Conservation (phyloP, 2,113 vertebrate species). For the Channa argus region DNA sequence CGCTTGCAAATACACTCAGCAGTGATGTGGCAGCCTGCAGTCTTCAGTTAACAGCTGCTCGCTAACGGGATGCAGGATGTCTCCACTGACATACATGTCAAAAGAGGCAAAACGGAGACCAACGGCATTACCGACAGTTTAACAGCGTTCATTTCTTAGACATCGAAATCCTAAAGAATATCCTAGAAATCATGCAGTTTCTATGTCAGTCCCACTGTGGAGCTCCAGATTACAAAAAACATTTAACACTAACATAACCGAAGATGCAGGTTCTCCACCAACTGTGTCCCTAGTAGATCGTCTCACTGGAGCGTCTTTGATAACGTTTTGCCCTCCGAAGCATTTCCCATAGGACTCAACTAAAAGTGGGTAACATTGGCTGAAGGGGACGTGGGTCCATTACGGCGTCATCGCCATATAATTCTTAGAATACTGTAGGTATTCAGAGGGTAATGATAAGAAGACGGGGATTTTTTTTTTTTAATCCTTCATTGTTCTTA, state of each 20-base stretch:
- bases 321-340: constrained; percentile 9
- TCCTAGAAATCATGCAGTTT: no score
- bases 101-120: neutral
- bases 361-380: neutral
- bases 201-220: neutral
- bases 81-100: neutral
- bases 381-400: neutral
- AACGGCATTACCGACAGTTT: constrained; percentile 1
- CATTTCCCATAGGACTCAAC: neutral
- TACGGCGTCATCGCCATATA: neutral
- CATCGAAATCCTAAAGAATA: no score
- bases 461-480: constrained; percentile 3
- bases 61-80: constrained; percentile 23
- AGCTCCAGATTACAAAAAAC: neutral
- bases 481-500: constrained; percentile 54
- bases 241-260: constrained; percentile 11
- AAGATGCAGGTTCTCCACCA: neutral
- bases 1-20: constrained; percentile 34
- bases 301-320: constrained; percentile 10
- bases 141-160: no score
- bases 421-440: constrained; percentile 33
- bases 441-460: constrained; percentile 7
- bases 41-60: constrained; percentile 54
- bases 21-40: constrained; percentile 33
- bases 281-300: neutral